These are phyloP conservation scores for Cryptocephalus primarius DNA, from an alignment of 2,888 invertebrate genomes.

Conservation along the genomic window DNA sequence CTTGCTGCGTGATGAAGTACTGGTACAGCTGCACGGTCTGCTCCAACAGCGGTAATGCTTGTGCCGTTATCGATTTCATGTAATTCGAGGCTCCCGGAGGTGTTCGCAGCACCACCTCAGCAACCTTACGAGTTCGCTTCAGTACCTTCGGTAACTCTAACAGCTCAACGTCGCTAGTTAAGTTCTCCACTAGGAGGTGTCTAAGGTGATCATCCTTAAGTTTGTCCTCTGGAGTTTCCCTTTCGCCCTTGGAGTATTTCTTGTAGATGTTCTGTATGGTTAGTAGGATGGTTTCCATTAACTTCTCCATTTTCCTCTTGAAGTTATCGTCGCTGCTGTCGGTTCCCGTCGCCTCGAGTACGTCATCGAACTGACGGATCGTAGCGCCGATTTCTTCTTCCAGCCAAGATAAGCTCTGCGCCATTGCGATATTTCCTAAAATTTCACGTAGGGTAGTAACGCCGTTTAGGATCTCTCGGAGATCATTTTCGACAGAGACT, in stretches of 20 bases:
- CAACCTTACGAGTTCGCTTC: constrained; percentile 23
- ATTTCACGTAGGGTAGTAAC: constrained; percentile 3
- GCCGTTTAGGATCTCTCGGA: constrained; percentile 4
- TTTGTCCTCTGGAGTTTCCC: constrained; percentile 31
- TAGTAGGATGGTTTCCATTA: constrained; percentile 14
- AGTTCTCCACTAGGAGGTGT: constrained; percentile 49
- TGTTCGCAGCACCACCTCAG: constrained; percentile 37
- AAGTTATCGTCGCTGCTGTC: constrained; percentile 6
- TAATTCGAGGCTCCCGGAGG: constrained; percentile 24
- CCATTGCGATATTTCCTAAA: constrained; percentile 7
- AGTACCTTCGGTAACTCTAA: constrained; percentile 44
- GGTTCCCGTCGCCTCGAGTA: not conserved
- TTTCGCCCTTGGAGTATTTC: constrained; percentile 22
- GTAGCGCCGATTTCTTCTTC: constrained; percentile 5
- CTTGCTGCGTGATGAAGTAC: constrained; percentile 67
- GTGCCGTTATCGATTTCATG: constrained; percentile 16
- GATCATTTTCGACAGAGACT: constrained; percentile 5
- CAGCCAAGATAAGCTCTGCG: constrained; percentile 7
- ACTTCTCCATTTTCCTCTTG: constrained; percentile 11
- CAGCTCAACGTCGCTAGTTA: constrained; percentile 48
- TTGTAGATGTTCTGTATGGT: constrained; percentile 22
- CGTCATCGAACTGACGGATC: constrained; percentile 1
- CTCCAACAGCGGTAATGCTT: constrained; percentile 57
- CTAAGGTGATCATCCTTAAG: constrained; percentile 57
- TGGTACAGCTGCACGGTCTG: constrained; percentile 67